Percentiles rank a stretch among this genome's conserved stretches.
phyloP scores from a whole-genome alignment of 2,797 vertebrate genomes.

The Crocidura indochinensis region DNA sequence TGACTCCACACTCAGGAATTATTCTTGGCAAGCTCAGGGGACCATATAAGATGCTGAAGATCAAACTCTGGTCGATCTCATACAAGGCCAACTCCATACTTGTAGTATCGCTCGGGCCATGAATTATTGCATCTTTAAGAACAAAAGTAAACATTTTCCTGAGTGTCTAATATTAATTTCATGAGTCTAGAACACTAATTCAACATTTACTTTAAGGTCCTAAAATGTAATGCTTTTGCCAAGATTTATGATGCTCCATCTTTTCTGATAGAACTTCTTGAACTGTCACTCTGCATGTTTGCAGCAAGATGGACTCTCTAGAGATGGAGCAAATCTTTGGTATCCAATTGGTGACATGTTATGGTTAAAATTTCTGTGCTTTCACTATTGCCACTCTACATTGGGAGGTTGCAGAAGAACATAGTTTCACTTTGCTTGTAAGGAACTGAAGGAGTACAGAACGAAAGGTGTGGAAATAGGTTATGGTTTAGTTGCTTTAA shows the following conservation, averaged over 20 bases:
- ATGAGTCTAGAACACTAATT: conserved; percentile 30
- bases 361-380: conserved; percentile 25
- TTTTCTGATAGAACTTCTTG: neutral
- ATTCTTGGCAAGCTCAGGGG: too few relatives aligned
- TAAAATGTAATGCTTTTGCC: conserved; percentile 56
- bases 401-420: neutral
- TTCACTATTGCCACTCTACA: neutral
- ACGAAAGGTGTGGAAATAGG: conserved; percentile 22
- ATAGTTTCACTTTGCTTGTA: neutral
- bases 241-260: conserved; percentile 43
- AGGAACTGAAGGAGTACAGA: neutral
- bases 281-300: neutral
- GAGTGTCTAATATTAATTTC: conserved; percentile 68
- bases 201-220: conserved; percentile 34
- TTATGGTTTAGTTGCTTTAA: conserved; percentile 50
- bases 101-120: neutral
- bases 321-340: neutral
- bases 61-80: too few relatives aligned
- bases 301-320: neutral
- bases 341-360: neutral
- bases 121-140: conserved; percentile 76
- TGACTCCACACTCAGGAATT: too few relatives aligned
- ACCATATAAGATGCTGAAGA: too few relatives aligned
- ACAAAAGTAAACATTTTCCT: conserved; percentile 54
- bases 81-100: too few relatives aligned